These are phyloP conservation scores for Podarcis raffonei DNA, from an alignment of 2,113 vertebrate species.

Conservation along the genomic window DNA sequence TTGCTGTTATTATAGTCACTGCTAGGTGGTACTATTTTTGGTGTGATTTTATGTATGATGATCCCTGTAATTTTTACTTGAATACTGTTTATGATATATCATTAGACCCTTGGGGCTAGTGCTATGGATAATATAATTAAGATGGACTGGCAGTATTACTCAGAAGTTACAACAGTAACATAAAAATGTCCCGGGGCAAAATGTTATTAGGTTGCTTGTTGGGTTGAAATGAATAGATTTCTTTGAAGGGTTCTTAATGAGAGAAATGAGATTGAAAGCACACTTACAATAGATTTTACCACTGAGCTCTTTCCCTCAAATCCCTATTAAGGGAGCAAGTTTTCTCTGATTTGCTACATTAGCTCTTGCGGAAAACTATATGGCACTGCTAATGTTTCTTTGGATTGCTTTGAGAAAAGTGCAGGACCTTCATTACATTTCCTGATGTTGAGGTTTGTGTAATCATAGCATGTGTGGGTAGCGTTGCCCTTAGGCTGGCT, in stretches of 20 bases:
- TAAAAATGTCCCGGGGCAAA: background rate
- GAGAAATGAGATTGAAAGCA: conserved; percentile 22
- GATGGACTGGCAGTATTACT: background rate
- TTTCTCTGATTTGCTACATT: background rate
- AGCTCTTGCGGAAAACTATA: conserved; percentile 9
- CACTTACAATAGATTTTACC: background rate
- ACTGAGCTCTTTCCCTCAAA: background rate
- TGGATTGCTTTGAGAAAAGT: background rate
- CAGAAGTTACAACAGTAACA: background rate
- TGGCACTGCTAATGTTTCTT: background rate
- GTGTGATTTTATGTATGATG: background rate
- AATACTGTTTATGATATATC: background rate
- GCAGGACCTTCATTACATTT: background rate
- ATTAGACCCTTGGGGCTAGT: background rate
- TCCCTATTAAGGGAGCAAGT: background rate
- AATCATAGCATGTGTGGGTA: background rate
- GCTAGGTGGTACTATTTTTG: background rate
- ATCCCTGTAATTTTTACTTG: background rate
- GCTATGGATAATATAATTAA: background rate
- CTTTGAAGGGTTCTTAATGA: background rate
- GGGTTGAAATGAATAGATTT: background rate
- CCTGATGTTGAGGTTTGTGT: background rate
- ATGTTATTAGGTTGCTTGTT: background rate
- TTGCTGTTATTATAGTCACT: background rate
- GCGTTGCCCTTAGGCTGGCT: background rate